A percentile compares a stretch with the other conserved stretches of the same genome.
Evolutionary conservation across 2,888 invertebrate species (phyloP).

Genomic region (Brachycybe producta): DNA sequence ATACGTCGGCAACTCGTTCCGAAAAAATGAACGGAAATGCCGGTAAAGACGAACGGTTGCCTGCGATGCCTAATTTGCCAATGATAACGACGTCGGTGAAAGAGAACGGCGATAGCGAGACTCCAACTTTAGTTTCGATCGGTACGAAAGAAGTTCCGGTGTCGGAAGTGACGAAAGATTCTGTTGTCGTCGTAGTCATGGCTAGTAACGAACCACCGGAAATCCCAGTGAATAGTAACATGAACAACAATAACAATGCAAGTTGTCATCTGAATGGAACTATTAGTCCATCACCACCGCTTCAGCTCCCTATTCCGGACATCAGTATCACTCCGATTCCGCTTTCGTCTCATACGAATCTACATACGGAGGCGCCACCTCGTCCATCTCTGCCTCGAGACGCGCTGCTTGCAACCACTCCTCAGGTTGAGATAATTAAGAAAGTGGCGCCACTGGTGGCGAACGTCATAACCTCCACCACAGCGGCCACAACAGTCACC

Average conservation of each 20-base stretch:
- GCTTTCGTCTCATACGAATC: not conserved
- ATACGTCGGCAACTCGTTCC: too few relatives aligned
- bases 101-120: constrained; percentile 3
- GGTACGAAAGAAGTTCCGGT: not conserved
- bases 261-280: not conserved
- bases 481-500: not conserved
- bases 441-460: not conserved
- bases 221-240: constrained; percentile 1
- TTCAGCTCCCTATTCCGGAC: constrained; percentile 12
- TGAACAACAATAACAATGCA: not conserved
- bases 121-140: not conserved
- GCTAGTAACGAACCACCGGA: constrained; percentile 16
- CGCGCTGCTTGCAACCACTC: constrained; percentile 5
- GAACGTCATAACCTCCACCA: not conserved
- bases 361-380: not conserved
- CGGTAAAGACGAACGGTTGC: too few relatives aligned
- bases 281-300: constrained; percentile 7
- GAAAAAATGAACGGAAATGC: too few relatives aligned
- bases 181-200: constrained; percentile 8
- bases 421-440: constrained; percentile 15
- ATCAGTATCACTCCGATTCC: constrained; percentile 15
- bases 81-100: not conserved
- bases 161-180: not conserved
- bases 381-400: not conserved
- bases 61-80: too few relatives aligned